phyloP scores from a whole-genome alignment of 2,113 vertebrate genomes.

The Lophura nycthemera region DNA sequence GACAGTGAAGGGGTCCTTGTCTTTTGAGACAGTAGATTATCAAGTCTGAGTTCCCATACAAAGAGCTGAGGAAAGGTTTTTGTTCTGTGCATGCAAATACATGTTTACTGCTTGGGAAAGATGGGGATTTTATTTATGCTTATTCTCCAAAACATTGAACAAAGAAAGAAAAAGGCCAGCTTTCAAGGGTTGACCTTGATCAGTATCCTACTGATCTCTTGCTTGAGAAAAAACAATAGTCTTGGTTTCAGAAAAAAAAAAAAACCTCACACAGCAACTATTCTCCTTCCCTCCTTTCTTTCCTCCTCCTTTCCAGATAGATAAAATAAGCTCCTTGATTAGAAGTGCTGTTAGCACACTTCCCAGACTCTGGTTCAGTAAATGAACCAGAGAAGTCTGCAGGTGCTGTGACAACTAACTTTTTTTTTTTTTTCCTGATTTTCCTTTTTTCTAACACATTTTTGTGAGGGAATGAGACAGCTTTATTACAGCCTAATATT shows the following conservation, averaged over 20 bases:
- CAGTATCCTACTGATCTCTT: background rate
- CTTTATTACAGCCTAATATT: conserved; percentile 58
- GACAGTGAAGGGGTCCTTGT: background rate
- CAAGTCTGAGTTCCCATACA: background rate
- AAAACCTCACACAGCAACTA: background rate
- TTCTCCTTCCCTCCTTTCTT: background rate
- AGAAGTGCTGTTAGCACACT: background rate
- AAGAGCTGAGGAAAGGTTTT: background rate
- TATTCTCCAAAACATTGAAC: background rate
- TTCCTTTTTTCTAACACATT: conserved; percentile 38
- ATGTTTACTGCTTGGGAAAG: background rate
- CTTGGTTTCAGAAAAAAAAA: background rate
- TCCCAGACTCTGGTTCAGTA: conserved; percentile 11
- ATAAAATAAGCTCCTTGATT: background rate
- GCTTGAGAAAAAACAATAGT: background rate
- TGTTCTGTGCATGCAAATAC: background rate
- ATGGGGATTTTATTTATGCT: background rate
- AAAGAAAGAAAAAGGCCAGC: background rate
- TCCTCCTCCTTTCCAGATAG: background rate
- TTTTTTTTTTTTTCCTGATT: background rate
- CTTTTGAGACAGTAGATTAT: background rate
- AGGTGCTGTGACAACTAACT: background rate
- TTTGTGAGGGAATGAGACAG: conserved; percentile 48
- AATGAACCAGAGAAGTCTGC: conserved; percentile 27
- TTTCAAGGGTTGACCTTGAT: background rate